Percentiles rank a stretch among this genome's conserved stretches.
phyloP scores from a whole-genome alignment of 2,113 vertebrate genomes.

The Sminthopsis crassicaudata region DNA sequence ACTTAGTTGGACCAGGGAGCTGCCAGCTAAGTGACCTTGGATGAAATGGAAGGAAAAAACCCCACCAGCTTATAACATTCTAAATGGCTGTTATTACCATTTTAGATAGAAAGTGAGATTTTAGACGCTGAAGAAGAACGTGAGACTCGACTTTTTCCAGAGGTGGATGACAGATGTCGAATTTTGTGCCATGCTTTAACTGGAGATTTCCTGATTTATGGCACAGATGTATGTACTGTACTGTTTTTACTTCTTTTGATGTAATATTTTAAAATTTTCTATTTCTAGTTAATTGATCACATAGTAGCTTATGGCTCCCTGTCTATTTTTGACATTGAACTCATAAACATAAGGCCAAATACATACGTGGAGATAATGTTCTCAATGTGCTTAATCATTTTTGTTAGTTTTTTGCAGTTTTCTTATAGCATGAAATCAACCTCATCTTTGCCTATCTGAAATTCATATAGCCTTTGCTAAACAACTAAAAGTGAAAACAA shows the following conservation, averaged over 20 bases:
- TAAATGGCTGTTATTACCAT: conserved; percentile 40
- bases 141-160: conserved; percentile 95
- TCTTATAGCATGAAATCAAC: neutral
- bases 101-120: conserved; percentile 93
- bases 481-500: neutral
- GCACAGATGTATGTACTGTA: conserved; percentile 91
- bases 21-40: neutral
- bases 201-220: conserved; percentile 95
- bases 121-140: conserved; percentile 90
- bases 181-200: conserved; percentile 95
- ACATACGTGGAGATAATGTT: neutral
- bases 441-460: neutral
- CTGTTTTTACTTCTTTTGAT: neutral
- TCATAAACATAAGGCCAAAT: neutral
- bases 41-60: neutral
- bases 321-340: neutral
- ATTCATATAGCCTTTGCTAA: neutral
- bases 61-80: neutral
- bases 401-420: neutral
- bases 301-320: neutral
- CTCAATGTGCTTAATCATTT: neutral
- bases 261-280: neutral
- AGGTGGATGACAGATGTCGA: conserved; percentile 89
- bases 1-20: neutral
- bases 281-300: neutral